A percentile compares a stretch with the other conserved stretches of the same genome.
Evolutionary conservation across 1,140 invertebrate genomes (phyloP).

Genomic region (Lineus longissimus): DNA sequence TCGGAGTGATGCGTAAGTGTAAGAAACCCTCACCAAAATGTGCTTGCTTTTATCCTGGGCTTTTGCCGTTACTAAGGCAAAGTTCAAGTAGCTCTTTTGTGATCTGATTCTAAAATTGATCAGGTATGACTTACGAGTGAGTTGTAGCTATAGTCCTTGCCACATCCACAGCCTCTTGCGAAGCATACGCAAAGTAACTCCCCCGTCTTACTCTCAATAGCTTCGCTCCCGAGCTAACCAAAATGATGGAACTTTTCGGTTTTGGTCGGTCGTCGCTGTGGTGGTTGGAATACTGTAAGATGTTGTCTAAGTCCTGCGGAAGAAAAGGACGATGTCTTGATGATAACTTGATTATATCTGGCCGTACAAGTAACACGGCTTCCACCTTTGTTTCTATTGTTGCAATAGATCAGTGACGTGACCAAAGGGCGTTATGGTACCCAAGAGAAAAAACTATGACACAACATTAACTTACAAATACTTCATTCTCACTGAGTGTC

Average conservation of each 20-base stretch:
- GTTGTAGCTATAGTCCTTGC: slow-evolving; percentile 22
- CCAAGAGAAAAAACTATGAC: no score
- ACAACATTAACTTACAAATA: slow-evolving; percentile 39
- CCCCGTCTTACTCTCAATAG: slow-evolving; percentile 27
- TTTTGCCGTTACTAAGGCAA: no score
- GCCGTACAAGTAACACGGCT: no score
- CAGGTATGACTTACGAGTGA: slow-evolving; percentile 16
- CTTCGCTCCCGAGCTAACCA: slow-evolving; percentile 33
- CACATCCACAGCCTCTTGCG: slow-evolving; percentile 24
- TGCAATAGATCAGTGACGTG: no score
- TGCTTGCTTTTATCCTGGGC: neutral
- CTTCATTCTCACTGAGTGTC: slow-evolving; percentile 19
- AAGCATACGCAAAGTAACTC: slow-evolving; percentile 26
- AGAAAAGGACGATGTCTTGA: neutral
- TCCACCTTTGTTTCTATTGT: no score
- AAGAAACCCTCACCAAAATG: no score
- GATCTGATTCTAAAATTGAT: neutral
- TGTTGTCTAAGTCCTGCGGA: slow-evolving; percentile 24
- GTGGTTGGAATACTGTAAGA: slow-evolving; percentile 16
- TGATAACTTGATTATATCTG: no score
- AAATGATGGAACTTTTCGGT: slow-evolving; percentile 22
- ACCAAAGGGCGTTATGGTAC: no score
- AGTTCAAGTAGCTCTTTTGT: no score
- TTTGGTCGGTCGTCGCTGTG: neutral
- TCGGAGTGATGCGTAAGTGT: no score